Evolutionary conservation across 2,797 vertebrate genomes (phyloP).

Genomic region (Macropodus opercularis): DNA sequence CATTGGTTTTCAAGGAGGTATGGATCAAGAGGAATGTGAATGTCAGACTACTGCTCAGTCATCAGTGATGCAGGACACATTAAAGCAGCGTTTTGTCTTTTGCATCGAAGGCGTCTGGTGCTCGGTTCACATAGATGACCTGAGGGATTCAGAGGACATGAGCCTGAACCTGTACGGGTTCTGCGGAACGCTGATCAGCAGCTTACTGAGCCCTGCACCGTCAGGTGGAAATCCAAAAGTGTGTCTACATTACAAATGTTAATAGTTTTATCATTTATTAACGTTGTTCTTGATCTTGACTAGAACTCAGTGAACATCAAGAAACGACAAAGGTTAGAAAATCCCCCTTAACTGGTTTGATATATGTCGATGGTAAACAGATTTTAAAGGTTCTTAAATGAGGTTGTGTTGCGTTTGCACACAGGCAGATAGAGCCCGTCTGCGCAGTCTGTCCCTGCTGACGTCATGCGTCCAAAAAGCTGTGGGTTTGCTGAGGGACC

Average conservation of each 20-base stretch:
- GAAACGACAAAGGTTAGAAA: conserved; percentile 11
- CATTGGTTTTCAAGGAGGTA: conserved; percentile 84
- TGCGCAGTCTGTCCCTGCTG: conserved; percentile 72
- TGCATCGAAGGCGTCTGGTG: conserved; percentile 74
- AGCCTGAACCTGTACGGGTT: conserved; percentile 76
- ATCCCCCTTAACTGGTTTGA: no score
- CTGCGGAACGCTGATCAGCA: conserved; percentile 78
- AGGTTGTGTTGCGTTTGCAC: conserved; percentile 1
- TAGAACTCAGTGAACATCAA: conserved; percentile 26
- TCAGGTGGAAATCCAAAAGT: conserved; percentile 52
- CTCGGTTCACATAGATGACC: conserved; percentile 81
- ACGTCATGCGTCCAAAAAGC: conserved; percentile 81
- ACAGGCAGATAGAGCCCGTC: conserved; percentile 56
- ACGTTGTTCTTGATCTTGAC: conserved; percentile 11
- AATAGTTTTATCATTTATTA: not conserved
- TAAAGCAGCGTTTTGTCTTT: conserved; percentile 20
- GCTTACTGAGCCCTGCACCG: conserved; percentile 58
- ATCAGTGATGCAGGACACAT: not conserved
- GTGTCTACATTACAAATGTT: not conserved
- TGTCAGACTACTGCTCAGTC: not conserved
- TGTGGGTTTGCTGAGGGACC: conserved; percentile 76
- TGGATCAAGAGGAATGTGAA: not conserved
- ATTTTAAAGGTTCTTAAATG: no score
- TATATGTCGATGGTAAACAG: no score
- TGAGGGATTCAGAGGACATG: conserved; percentile 80